Evolutionary conservation across 1,140 invertebrate species (phyloP).

Genomic region (Bactericera cockerelli): DNA sequence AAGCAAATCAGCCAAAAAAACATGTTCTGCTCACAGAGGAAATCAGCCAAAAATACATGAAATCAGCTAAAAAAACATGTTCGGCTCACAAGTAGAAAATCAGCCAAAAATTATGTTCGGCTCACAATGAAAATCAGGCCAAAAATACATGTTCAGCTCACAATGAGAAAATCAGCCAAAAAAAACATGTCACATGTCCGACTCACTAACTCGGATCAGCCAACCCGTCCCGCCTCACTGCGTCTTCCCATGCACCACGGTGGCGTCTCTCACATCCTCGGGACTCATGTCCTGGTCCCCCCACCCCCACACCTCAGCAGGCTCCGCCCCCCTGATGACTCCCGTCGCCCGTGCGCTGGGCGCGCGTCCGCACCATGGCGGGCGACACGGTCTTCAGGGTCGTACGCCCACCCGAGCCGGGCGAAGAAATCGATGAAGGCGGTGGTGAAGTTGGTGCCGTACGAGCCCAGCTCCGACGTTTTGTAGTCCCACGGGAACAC

Average conservation of each 20-base stretch:
- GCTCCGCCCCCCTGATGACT: too few species aligned
- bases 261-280: constrained; percentile 45
- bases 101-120: too few species aligned
- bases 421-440: constrained; percentile 51
- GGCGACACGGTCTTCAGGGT: constrained; percentile 44
- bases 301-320: constrained; percentile 58
- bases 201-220: neutral
- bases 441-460: constrained; percentile 62
- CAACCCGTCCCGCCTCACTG: neutral
- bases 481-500: constrained; percentile 91
- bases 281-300: constrained; percentile 56
- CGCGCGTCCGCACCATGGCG: constrained; percentile 35
- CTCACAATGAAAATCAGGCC: too few species aligned
- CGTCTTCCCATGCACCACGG: neutral
- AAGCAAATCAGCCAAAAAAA: too few species aligned
- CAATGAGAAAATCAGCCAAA: neutral
- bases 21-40: too few species aligned
- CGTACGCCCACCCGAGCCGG: constrained; percentile 60
- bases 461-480: constrained; percentile 61
- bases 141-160: too few species aligned
- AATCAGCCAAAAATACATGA: too few species aligned
- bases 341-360: constrained; percentile 46
- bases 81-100: too few species aligned
- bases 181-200: neutral
- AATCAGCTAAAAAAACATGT: too few species aligned